phyloP scores from a whole-genome alignment of 37 sponge, comb jelly and placozoan species.

The Beroe forskalii region DNA sequence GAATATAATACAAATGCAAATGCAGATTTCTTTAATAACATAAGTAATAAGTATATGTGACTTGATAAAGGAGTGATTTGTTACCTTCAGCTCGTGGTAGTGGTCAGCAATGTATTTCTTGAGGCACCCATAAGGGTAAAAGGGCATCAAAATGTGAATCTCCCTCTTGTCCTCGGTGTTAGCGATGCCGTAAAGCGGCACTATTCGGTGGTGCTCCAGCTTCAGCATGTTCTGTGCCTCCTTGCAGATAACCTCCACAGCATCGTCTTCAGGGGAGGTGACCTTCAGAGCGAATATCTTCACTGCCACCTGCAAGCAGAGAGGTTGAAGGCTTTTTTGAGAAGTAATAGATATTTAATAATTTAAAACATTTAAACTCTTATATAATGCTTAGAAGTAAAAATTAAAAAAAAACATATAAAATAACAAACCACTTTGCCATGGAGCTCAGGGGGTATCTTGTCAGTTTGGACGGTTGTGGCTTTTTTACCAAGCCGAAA shows the following conservation, averaged over 20 bases:
- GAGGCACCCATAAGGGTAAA: constrained; percentile 1
- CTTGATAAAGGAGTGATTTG: no score
- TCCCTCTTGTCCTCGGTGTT: not conserved
- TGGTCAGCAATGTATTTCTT: not conserved
- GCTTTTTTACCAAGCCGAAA: constrained; percentile 22
- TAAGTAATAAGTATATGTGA: no score
- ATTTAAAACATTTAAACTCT: no score
- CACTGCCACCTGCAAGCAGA: constrained; percentile 52
- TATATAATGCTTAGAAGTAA: no score
- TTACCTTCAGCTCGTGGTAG: constrained; percentile 1
- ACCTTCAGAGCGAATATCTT: constrained; percentile 14
- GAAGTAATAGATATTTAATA: no score
- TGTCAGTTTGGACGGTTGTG: not conserved
- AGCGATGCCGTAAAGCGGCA: constrained; percentile 54
- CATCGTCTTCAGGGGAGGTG: not conserved
- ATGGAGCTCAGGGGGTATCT: constrained; percentile 12
- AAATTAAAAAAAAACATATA: no score
- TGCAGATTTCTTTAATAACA: no score
- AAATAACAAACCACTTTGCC: not conserved
- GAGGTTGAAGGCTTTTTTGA: no score
- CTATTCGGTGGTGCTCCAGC: constrained; percentile 17
- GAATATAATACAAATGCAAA: no score
- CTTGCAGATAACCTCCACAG: not conserved
- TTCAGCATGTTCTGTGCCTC: constrained; percentile 37
- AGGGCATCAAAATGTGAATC: constrained; percentile 44